phyloP scores from a whole-genome alignment of 2,888 invertebrate genomes.

The Pachydiplax longipennis region DNA sequence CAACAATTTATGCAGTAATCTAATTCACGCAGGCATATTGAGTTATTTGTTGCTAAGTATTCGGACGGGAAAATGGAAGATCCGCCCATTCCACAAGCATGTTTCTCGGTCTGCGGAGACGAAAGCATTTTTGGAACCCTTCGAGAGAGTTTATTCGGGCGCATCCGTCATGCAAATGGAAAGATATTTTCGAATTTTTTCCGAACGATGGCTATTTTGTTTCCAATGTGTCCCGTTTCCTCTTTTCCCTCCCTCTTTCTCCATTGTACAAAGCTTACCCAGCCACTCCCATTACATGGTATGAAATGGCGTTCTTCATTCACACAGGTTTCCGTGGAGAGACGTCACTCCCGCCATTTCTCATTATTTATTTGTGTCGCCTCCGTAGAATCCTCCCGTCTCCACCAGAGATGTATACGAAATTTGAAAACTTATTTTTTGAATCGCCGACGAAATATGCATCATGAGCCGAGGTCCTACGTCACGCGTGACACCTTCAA shows the following conservation, averaged over 20 bases:
- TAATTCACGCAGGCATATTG: too few relatives aligned
- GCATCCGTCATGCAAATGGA: constrained; percentile 23
- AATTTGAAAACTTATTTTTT: neutral
- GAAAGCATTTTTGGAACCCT: neutral
- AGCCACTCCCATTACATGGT: neutral
- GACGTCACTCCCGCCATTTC: neutral
- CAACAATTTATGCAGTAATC: too few relatives aligned
- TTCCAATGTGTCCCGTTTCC: constrained; percentile 8
- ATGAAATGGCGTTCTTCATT: constrained; percentile 14
- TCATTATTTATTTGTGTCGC: constrained; percentile 10
- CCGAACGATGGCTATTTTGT: constrained; percentile 11
- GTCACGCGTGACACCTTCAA: constrained; percentile 18
- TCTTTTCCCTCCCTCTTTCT: neutral
- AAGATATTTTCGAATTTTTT: neutral
- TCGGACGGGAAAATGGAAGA: neutral
- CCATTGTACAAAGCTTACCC: neutral
- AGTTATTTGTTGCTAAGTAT: too few relatives aligned
- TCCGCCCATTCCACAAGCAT: neutral
- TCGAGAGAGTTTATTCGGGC: neutral
- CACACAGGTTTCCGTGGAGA: constrained; percentile 6
- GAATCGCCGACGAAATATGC: neutral
- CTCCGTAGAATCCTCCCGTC: neutral
- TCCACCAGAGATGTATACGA: constrained; percentile 5
- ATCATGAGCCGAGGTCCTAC: neutral
- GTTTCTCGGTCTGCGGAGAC: neutral